These are phyloP conservation scores for Lagopus muta DNA, from an alignment of 2,113 vertebrate species.

Conservation along the genomic window DNA sequence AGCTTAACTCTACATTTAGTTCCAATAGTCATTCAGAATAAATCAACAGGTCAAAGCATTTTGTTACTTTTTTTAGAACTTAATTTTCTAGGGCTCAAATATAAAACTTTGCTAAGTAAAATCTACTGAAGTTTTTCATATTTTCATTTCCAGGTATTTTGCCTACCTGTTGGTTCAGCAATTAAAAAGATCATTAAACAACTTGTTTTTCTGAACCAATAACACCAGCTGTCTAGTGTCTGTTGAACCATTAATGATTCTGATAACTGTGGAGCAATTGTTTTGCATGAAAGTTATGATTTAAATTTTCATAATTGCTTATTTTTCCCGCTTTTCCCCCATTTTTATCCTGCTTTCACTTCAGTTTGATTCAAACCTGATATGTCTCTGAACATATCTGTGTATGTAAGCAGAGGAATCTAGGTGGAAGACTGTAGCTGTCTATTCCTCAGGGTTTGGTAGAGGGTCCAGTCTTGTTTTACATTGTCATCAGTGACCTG, in stretches of 20 bases:
- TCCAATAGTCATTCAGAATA: background rate
- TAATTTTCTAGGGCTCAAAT: background rate
- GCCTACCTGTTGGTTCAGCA: background rate
- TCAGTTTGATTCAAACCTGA: background rate
- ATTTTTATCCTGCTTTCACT: background rate
- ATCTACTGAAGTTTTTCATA: background rate
- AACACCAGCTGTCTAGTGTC: background rate
- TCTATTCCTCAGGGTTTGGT: too few relatives aligned
- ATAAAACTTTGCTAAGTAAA: background rate
- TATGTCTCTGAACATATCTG: background rate
- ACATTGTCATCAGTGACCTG: too few relatives aligned
- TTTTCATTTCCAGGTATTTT: background rate
- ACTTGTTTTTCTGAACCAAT: background rate
- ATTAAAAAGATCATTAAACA: too few relatives aligned
- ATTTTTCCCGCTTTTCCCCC: background rate
- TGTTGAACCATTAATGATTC: background rate
- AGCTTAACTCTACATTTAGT: background rate
- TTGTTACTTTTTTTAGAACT: background rate
- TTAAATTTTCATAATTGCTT: background rate
- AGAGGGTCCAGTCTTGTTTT: too few relatives aligned
- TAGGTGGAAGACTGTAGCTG: too few relatives aligned
- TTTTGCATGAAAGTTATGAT: background rate
- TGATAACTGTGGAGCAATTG: background rate
- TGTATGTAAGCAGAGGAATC: background rate
- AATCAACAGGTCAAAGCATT: background rate